Base-by-base conservation (phyloP, 2,113 vertebrate genomes). In the Probosciger aterrimus region DNA sequence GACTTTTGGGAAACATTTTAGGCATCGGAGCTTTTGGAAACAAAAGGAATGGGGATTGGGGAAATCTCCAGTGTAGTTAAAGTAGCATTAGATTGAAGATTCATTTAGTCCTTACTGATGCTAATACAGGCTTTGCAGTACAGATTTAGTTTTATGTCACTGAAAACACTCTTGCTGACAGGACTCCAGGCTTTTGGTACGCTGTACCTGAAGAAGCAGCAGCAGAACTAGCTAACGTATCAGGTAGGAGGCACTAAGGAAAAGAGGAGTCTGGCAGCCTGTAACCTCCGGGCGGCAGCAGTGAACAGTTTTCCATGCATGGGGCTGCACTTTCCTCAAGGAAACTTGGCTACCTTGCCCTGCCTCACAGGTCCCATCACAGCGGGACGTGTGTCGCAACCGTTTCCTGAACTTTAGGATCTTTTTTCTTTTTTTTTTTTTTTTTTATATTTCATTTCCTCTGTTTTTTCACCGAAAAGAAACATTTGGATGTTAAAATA, bases 221-320 rank as follows among this genome's bases (percentile, higher is more conserved):
- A 9, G 25, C 37, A 13, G 41, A 50, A 7, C 24, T 5, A 20
- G 37, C 19, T 63, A 13, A 25, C 2, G 0, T 1, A 6, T 25
- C n/a, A 8, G 33, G 47, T 2, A 27, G 24, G 22, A 13, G 23
- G 18, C 39, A 1, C 12, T 14, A 5, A 62, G 11, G 39, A 14
- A 16, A 43, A 37, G 14, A 7, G 16, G 30, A 19, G 5, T 39
- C 41, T 62, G 62, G 6, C 53, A 78, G 53, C 10, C 41, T 23
- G n/a, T 17, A 57, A 16, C 96, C 96, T 94, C 71, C 31, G 76
- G 90, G 94, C 2, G 92, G 95, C 96, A 95, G 95, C 79, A 95
- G 64, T 20, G 82, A 88, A 63, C 86, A 88, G 11, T 46, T 59
- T 83, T 83, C 64, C 16, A 0, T 8, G 14, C 22, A 3, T 12